Conservation (phyloP, 2,113 vertebrate genomes). For the Anoura caudifer region DNA sequence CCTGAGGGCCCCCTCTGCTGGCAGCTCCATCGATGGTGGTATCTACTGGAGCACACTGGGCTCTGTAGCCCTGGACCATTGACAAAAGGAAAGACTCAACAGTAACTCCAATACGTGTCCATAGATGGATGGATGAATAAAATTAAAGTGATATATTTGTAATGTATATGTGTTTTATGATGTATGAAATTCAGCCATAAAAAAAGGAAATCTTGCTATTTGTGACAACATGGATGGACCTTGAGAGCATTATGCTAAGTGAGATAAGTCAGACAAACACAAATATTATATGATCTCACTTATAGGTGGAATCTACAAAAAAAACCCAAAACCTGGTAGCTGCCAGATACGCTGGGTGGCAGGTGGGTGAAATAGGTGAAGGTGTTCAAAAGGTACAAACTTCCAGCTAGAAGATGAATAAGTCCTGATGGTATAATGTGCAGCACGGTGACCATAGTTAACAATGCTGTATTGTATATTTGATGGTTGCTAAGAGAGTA, state of each 20-base stretch:
- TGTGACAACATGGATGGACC: neutral
- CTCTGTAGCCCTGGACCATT: neutral
- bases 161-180: neutral
- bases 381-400: neutral
- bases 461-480: neutral
- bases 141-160: neutral
- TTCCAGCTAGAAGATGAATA: neutral
- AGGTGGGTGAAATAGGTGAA: neutral
- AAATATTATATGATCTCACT: neutral
- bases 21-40: rapidly evolving
- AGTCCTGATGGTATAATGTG: neutral
- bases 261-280: neutral
- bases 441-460: neutral
- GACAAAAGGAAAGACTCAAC: neutral
- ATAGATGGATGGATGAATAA: neutral
- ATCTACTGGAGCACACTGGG: neutral
- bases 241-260: neutral
- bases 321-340: too few species aligned
- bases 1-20: neutral
- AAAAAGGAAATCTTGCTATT: neutral
- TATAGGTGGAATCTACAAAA: neutral
- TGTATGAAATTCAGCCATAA: neutral
- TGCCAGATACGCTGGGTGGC: neutral
- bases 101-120: neutral
- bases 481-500: neutral